These are phyloP conservation scores for Carterocephalus palaemon DNA, from an alignment of 2,888 invertebrate genomes.

Conservation along the genomic window DNA sequence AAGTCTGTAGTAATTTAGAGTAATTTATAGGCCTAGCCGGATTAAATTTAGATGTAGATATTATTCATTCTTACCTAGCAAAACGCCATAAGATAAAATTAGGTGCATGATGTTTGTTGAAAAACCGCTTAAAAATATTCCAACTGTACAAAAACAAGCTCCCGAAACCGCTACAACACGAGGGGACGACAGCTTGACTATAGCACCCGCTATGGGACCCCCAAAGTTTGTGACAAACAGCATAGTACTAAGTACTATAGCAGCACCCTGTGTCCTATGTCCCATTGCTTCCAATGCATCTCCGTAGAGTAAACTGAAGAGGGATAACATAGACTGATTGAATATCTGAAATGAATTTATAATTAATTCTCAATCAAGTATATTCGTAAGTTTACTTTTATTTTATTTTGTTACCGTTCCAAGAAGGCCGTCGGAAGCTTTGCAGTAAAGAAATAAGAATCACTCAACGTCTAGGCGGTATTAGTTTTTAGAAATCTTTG, in stretches of 20 bases:
- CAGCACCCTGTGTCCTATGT: slow-evolving; percentile 82
- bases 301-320: slow-evolving; percentile 84
- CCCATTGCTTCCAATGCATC: slow-evolving; percentile 81
- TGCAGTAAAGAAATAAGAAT: background rate
- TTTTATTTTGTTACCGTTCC: no score
- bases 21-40: background rate
- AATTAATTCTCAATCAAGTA: no score
- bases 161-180: slow-evolving; percentile 66
- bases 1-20: background rate
- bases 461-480: no score
- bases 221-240: slow-evolving; percentile 82
- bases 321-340: slow-evolving; percentile 84
- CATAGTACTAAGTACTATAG: slow-evolving; percentile 83
- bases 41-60: background rate
- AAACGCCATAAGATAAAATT: slow-evolving; percentile 64
- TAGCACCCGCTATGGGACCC: slow-evolving; percentile 84
- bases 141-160: slow-evolving; percentile 57
- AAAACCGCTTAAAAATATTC: slow-evolving; percentile 70
- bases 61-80: slow-evolving; percentile 52
- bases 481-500: no score
- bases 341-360: slow-evolving; percentile 75
- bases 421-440: background rate
- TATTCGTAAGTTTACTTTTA: no score
- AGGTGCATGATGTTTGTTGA: slow-evolving; percentile 66
- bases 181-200: slow-evolving; percentile 74